A percentile compares a stretch with the other conserved stretches of the same genome.
Evolutionary conservation across 2,797 vertebrate species (phyloP).

Genomic region (Fistularia tabacaria): DNA sequence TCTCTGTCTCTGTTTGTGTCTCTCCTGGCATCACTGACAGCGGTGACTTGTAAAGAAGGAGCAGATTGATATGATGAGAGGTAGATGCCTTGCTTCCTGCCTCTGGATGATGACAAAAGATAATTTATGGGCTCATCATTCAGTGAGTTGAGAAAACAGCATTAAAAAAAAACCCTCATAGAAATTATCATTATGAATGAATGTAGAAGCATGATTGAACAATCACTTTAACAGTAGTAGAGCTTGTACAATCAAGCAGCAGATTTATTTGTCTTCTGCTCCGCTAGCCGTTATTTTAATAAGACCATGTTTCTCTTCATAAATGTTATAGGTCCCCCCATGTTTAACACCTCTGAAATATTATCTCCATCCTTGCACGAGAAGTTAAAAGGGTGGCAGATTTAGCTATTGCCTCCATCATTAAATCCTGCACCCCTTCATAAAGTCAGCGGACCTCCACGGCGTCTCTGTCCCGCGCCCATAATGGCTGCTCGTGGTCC

Average conservation of each 20-base stretch:
- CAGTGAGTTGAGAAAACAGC: constrained; percentile 33
- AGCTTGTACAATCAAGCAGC: constrained; percentile 51
- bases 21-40: constrained; percentile 60
- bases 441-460: constrained; percentile 54
- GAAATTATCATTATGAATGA: constrained; percentile 55
- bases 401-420: constrained; percentile 56
- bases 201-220: constrained; percentile 56
- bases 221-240: constrained; percentile 57
- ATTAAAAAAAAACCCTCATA: constrained; percentile 51
- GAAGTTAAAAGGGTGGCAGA: constrained; percentile 60
- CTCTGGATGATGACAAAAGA: constrained; percentile 37
- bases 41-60: constrained; percentile 57
- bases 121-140: constrained; percentile 63
- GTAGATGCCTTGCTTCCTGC: constrained; percentile 62
- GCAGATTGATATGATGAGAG: constrained; percentile 69
- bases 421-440: constrained; percentile 54
- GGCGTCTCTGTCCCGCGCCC: constrained; percentile 41
- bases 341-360: constrained; percentile 51
- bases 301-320: constrained; percentile 19
- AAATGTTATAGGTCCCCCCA: constrained; percentile 32
- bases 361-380: constrained; percentile 38
- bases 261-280: constrained; percentile 40
- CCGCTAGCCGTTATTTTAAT: constrained; percentile 29
- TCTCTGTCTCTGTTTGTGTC: constrained; percentile 58
- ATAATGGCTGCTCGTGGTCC: constrained; percentile 62